Evolutionary conservation across 2,113 vertebrate genomes (phyloP).

Genomic region (Plecturocebus donacophilus): DNA sequence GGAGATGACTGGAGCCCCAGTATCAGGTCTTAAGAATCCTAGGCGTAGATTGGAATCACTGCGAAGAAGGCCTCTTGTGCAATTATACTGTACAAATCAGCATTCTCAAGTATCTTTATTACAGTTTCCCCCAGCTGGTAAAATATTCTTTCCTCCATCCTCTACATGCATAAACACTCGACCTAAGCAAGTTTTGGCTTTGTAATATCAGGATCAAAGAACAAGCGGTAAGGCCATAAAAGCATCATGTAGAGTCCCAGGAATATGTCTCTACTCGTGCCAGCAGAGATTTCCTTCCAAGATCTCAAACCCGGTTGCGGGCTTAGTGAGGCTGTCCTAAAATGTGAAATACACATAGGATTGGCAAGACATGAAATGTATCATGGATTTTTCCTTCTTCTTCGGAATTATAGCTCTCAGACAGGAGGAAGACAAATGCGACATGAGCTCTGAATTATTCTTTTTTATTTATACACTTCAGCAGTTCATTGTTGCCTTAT

Average conservation of each 20-base stretch:
- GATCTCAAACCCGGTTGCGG: neutral
- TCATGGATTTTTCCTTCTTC: constrained; percentile 7
- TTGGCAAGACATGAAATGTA: neutral
- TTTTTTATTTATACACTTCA: constrained; percentile 67
- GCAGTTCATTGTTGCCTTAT: constrained; percentile 57
- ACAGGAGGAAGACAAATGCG: constrained; percentile 36
- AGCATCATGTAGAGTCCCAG: neutral
- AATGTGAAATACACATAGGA: constrained; percentile 4
- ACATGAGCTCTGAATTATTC: constrained; percentile 58
- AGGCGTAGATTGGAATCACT: neutral
- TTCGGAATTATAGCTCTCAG: constrained; percentile 48
- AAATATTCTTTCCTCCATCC: neutral
- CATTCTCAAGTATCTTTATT: constrained; percentile 14
- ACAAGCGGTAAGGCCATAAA: neutral
- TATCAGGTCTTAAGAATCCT: neutral
- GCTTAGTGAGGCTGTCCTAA: neutral
- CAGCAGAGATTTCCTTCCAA: neutral
- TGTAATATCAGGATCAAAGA: constrained; percentile 54
- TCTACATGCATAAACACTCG: neutral
- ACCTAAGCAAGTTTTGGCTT: constrained; percentile 40
- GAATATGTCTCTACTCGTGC: constrained; percentile 10
- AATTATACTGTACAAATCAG: neutral
- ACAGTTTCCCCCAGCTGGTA: neutral
- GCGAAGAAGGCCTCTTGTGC: neutral
- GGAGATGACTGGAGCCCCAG: neutral